Evolutionary conservation across 2,888 invertebrate genomes (phyloP), one percentile per base, ranked within the genome.

Genomic region (Caenorhabditis doughertyi): DNA sequence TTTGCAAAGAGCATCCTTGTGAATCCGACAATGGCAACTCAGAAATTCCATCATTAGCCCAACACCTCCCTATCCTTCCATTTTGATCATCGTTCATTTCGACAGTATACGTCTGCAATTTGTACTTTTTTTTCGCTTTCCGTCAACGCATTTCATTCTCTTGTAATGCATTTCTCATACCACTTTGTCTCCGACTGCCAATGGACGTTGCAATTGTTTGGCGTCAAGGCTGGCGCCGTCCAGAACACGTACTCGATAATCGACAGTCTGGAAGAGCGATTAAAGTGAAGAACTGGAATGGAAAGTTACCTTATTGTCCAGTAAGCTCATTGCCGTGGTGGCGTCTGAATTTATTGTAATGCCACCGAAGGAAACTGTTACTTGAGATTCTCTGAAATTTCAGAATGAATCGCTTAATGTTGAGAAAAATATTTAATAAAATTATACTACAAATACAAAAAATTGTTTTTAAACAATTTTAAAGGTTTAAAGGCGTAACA

Each of bases 141-240:
- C 60, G 90, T 88, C n/a, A 91, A 73, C 2, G 91, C n/a, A n/a
- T n/a, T n/a, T n/a, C n/a, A n/a, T n/a, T n/a, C n/a, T n/a, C n/a
- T n/a, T n/a, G n/a, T n/a, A n/a, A n/a, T n/a, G n/a, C n/a, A n/a
- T n/a, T n/a, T n/a, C n/a, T n/a, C n/a, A n/a, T 55, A 91, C 91
- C 82, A 91, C 90, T 70, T 81, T 84, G 62, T 91, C 91, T 9
- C 91, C 91, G 42, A 91, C 90, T 64, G 90, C 88, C n/a, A 91
- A 73, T 2, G 91, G 88, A n/a, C 86, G 80, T 13, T 80, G 76
- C 39, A 90, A 65, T 23, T 83, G 81, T n/a, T 87, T 87, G 8
- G 89, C 73, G 56, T 86, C 85, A 5, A 84, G 62, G 21, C 79
- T 80, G 53, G 86, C 88, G n/a, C 90, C 91, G 42, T 87, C 88